Evolutionary conservation across 2,797 vertebrate genomes (phyloP).

Genomic region (Coluber constrictor): DNA sequence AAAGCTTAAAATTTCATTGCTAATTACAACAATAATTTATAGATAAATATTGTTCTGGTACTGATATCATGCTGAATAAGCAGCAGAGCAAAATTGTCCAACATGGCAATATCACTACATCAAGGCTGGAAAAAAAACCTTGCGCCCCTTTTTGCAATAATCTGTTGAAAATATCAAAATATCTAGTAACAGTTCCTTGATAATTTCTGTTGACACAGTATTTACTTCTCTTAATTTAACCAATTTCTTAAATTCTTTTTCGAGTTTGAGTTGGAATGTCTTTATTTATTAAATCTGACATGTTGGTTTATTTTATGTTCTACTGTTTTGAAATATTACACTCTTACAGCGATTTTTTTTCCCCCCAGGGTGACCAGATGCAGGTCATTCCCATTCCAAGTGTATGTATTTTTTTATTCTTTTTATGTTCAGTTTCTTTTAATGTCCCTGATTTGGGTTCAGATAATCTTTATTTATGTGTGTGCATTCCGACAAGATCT

Average conservation of each 20-base stretch:
- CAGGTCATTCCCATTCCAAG: conserved; percentile 90
- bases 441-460: conserved; percentile 64
- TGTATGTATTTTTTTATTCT: conserved; percentile 86
- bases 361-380: conserved; percentile 91
- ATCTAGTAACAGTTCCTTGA: conserved; percentile 47
- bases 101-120: neutral
- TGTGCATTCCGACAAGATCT: conserved; percentile 46
- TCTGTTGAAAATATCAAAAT: neutral
- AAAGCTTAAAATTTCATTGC: neutral
- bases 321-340: conserved; percentile 55
- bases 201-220: conserved; percentile 48
- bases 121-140: neutral
- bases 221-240: conserved; percentile 43
- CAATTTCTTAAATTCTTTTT: conserved; percentile 49
- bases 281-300: conserved; percentile 53
- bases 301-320: conserved; percentile 56
- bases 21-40: neutral
- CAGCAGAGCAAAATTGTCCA: neutral
- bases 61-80: neutral
- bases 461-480: neutral
- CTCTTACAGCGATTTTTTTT: conserved; percentile 66
- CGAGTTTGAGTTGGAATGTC: conserved; percentile 57
- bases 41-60: neutral
- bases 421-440: conserved; percentile 61
- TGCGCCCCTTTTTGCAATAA: neutral